Base-by-base conservation (phyloP, 37 sponge, comb jelly and placozoan genomes). In the Haliclona indistincta region DNA sequence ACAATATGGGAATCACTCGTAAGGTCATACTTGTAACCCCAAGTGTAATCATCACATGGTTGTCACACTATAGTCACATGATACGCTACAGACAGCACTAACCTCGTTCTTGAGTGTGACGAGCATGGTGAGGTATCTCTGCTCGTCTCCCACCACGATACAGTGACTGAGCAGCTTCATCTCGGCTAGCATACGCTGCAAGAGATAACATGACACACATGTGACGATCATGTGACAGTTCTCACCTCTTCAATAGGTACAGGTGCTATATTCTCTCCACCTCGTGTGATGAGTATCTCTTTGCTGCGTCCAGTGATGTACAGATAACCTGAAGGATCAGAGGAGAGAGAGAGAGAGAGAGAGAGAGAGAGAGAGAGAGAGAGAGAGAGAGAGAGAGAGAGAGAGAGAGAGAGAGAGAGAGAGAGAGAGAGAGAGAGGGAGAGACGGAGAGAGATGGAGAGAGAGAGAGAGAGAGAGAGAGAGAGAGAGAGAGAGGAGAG, bases 191-290 rank as follows among this genome's bases (percentile, higher is more conserved):
- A 93, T 85, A 29, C 64, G 37, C 61, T 43, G 35, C 11, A 30
- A n/a, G 8, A 67, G 63, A 42, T 52, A 40, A 28, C 11, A 41
- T 71, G 19, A 11, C 17, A 71, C 26, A 26, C 36, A 34, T 8
- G 7, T 17, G 39, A 26, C 11, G 6, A 20, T 33, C 32, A 54
- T 26, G 35, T 29, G 22, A 56, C 10, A 19, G 38, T 63, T 32
- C 64, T 32, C 38, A 83, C 91, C 54, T 87, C 78, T 76, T 98
- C 99, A 43, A 98, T 92, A 2, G 90, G 86, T 0, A 98, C 91
- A 7, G 99, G 99, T 36, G 99, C 95, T 33, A 98, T 67, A 64
- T 97, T 97, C 85, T 97, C 98, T 10, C 98, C 98, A 1, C 98
- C 98, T 25, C 86, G 71, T 8, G 99, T 98, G 38, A 97, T 94